Percentiles rank a stretch among this genome's conserved stretches.
Conservation (phyloP, 2,113 vertebrate genomes). For the Lates calcarifer region DNA sequence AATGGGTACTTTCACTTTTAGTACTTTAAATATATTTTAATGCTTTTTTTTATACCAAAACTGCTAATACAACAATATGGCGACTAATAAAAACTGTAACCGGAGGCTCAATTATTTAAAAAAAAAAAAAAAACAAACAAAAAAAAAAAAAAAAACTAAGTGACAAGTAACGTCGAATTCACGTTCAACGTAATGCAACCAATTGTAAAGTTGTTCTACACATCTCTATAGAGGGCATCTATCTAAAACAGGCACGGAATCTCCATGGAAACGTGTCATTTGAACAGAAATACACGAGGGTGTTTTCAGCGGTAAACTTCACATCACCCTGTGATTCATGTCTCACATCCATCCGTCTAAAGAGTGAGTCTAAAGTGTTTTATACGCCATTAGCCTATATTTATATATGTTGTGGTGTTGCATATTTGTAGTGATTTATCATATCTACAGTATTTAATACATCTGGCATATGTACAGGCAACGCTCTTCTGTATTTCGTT, state of each 20-base stretch:
- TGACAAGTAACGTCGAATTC: no score
- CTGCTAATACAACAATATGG: conserved; percentile 78
- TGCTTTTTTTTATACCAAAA: no score
- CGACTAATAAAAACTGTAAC: conserved; percentile 33
- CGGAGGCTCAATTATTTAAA: not conserved
- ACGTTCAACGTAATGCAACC: not conserved
- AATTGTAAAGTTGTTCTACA: not conserved
- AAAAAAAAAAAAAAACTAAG: no score
- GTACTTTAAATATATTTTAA: no score
- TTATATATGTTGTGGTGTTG: no score
- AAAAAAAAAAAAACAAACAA: no score
- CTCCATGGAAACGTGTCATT: conserved; percentile 50
- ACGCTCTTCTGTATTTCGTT: no score
- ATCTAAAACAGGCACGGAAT: not conserved
- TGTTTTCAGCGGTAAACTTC: not conserved
- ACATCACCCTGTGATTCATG: not conserved
- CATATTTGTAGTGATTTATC: no score
- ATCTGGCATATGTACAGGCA: no score
- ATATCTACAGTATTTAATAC: no score
- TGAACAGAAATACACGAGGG: not conserved
- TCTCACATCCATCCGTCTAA: not conserved
- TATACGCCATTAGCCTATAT: no score
- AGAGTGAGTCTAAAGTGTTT: not conserved
- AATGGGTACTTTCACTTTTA: no score
- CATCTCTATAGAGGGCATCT: not conserved